A percentile compares a stretch with the other conserved stretches of the same genome.
phyloP scores from a whole-genome alignment of 64 coral and sea anemone species.

The Montipora foliosa region DNA sequence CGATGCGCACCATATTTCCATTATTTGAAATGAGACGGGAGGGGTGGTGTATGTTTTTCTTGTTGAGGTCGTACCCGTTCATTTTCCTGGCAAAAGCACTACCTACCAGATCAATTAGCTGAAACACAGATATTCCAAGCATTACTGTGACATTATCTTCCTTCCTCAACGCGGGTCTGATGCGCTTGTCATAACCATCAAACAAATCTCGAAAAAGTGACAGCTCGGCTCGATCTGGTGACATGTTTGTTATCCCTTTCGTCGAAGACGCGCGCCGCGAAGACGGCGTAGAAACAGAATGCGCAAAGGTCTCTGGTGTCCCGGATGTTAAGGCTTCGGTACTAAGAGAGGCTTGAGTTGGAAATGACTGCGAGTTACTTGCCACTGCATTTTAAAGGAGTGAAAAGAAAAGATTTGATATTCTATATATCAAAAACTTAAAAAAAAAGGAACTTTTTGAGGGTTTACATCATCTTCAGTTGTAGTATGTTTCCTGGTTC shows the following conservation, averaged over 20 bases:
- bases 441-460: background rate
- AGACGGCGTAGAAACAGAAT: background rate
- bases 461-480: too few species aligned
- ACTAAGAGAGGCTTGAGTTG: background rate
- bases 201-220: constrained; percentile 57
- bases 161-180: constrained; percentile 63
- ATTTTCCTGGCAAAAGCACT: too few species aligned
- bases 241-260: constrained; percentile 30
- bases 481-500: background rate
- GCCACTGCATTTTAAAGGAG: background rate
- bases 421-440: too few species aligned
- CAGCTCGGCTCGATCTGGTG: constrained; percentile 40
- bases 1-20: too few species aligned
- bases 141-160: constrained; percentile 74
- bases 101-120: constrained; percentile 80
- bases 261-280: background rate
- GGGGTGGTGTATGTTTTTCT: too few species aligned
- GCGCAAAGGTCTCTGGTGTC: background rate
- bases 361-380: background rate
- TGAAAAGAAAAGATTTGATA: too few species aligned
- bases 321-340: background rate
- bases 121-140: constrained; percentile 64
- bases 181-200: constrained; percentile 48
- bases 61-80: too few species aligned
- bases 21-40: too few species aligned